phyloP scores from a whole-genome alignment of 2,113 vertebrate species.

The Mormoops blainvillei region DNA sequence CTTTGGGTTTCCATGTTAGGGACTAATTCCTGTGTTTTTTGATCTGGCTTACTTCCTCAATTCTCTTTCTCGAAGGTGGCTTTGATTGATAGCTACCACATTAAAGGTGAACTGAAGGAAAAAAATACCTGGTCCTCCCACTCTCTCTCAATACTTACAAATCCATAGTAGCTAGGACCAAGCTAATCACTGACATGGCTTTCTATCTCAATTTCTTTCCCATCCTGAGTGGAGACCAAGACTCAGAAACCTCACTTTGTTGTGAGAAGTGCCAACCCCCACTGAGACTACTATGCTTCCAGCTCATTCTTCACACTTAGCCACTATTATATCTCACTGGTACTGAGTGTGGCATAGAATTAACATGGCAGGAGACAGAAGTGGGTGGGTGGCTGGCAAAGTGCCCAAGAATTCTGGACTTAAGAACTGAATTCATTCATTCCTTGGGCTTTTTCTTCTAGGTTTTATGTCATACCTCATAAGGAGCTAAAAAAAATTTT shows the following conservation, averaged over 20 bases:
- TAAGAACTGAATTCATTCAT: neutral
- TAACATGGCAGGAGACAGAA: neutral
- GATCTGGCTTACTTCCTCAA: neutral
- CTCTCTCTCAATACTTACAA: neutral
- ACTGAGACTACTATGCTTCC: neutral
- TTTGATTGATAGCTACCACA: neutral
- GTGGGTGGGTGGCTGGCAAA: neutral
- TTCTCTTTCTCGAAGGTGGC: neutral
- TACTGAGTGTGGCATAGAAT: neutral
- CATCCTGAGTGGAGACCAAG: neutral
- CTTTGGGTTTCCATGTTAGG: neutral
- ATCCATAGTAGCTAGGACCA: neutral
- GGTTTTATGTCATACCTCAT: constrained; percentile 69
- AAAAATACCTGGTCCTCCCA: neutral
- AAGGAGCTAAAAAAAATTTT: constrained; percentile 37
- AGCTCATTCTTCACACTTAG: neutral
- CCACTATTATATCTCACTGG: neutral
- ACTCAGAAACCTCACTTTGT: neutral
- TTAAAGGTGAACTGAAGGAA: neutral
- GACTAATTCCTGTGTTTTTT: neutral
- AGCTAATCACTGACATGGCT: neutral
- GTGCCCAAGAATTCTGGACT: neutral
- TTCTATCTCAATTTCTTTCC: neutral
- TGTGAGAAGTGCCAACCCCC: neutral
- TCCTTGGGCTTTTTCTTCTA: constrained; percentile 63